Evolutionary conservation across 2,113 vertebrate species (phyloP).

Genomic region (Heterotis niloticus): DNA sequence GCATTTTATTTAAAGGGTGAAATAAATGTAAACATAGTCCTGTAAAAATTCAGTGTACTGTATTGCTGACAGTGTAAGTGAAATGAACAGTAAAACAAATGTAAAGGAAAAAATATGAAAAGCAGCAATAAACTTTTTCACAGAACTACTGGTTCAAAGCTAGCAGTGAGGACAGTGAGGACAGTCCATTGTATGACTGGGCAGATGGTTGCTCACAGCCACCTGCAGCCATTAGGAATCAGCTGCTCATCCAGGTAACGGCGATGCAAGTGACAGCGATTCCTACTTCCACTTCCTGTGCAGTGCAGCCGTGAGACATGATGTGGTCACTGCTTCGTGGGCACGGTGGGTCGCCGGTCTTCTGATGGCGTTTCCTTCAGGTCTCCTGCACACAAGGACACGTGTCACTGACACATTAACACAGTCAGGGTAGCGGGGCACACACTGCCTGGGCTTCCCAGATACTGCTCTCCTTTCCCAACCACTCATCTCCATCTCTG

Average conservation of each 20-base stretch:
- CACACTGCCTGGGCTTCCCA: not conserved
- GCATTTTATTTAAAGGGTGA: not conserved
- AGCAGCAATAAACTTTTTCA: not conserved
- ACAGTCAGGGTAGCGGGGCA: not conserved
- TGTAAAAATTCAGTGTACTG: not conserved
- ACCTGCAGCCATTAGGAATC: not conserved
- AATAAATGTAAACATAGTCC: not conserved
- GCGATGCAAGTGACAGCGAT: not conserved
- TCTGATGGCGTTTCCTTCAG: not conserved
- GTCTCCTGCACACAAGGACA: conserved; percentile 32
- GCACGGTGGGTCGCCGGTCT: too few relatives aligned
- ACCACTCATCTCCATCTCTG: not conserved
- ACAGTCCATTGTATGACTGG: not conserved
- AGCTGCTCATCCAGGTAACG: not conserved
- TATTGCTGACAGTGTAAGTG: not conserved
- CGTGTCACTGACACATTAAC: not conserved
- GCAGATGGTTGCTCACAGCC: not conserved
- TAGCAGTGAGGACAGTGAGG: not conserved
- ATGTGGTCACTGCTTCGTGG: not conserved
- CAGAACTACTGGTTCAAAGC: not conserved
- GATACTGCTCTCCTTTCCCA: too few relatives aligned
- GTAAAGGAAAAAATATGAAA: not conserved
- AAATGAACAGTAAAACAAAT: not conserved
- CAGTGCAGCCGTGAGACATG: not conserved
- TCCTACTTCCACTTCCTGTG: conserved; percentile 6